phyloP scores from a whole-genome alignment of 2,113 vertebrate genomes.

The Catharus fuscescens region DNA sequence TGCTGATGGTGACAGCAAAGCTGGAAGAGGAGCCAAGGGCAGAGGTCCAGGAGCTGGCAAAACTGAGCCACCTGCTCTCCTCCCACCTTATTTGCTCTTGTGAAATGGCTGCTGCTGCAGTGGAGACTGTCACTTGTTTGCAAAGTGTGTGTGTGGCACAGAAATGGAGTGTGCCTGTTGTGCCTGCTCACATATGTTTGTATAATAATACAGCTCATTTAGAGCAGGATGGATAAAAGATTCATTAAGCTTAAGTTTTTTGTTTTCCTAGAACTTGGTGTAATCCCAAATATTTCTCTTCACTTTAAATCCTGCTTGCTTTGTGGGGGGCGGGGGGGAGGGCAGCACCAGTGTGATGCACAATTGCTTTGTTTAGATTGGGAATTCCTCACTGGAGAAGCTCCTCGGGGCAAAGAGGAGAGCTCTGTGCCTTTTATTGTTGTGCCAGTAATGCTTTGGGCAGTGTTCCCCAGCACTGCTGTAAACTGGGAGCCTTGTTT shows the following conservation, averaged over 20 bases:
- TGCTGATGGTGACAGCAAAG: neutral
- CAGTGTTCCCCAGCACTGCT: neutral
- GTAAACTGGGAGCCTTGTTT: neutral
- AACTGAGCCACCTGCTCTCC: constrained; percentile 44
- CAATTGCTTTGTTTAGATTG: constrained; percentile 21
- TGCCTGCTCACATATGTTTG: accelerated
- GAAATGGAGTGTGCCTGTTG: accelerated
- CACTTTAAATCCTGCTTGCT: neutral
- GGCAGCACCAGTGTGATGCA: neutral
- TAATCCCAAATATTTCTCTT: neutral
- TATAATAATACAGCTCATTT: accelerated
- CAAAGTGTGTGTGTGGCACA: neutral
- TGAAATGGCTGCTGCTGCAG: constrained; percentile 35
- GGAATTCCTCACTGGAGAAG: neutral
- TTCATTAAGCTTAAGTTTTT: neutral
- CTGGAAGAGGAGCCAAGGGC: constrained; percentile 26
- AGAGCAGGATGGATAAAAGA: neutral
- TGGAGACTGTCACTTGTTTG: neutral
- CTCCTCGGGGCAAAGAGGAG: neutral
- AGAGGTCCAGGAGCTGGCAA: constrained; percentile 36
- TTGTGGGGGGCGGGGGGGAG: constrained; percentile 7
- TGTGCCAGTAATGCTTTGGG: neutral
- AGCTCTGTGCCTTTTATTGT: neutral
- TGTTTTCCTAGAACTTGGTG: neutral
- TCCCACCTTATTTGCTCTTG: constrained; percentile 35